These are phyloP conservation scores for Diaperis boleti DNA, from an alignment of 2,888 invertebrate species.

Conservation along the genomic window DNA sequence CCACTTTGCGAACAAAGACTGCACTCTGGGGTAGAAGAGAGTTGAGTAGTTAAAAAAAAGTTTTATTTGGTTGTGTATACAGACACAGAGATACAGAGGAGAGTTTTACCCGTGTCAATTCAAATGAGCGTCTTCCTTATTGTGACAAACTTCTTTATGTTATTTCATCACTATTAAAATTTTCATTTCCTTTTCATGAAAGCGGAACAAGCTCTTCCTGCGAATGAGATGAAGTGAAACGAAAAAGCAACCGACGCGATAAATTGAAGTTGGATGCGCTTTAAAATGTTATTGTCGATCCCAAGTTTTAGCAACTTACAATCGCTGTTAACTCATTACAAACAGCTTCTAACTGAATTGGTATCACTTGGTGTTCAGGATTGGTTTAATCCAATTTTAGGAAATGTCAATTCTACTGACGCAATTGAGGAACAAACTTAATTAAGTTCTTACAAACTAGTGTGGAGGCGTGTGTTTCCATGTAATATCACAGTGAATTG, in stretches of 20 bases:
- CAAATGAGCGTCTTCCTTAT: too few relatives aligned
- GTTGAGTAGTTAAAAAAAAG: too few relatives aligned
- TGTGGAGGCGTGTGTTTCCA: too few relatives aligned
- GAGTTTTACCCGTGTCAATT: too few relatives aligned
- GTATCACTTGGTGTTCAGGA: background rate
- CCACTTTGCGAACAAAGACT: too few relatives aligned
- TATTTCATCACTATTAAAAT: background rate
- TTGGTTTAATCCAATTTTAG: conserved; percentile 1
- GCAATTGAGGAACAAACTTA: background rate
- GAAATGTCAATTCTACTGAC: conserved; percentile 8
- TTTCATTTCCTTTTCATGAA: background rate
- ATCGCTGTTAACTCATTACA: conserved; percentile 19
- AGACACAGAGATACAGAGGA: too few relatives aligned
- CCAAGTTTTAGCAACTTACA: conserved; percentile 10
- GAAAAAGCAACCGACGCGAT: conserved; percentile 14
- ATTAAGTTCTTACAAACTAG: too few relatives aligned
- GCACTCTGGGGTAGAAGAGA: too few relatives aligned
- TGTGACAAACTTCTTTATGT: too few relatives aligned
- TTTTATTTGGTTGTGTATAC: too few relatives aligned
- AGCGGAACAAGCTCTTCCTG: background rate
- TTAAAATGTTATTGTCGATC: conserved; percentile 2
- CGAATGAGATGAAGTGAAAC: conserved; percentile 5
- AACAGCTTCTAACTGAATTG: conserved; percentile 17
- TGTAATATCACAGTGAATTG: too few relatives aligned
- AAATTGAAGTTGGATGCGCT: conserved; percentile 20